Evolutionary conservation across 2,888 invertebrate genomes (phyloP).

Genomic region (Acanthococcus lagerstroemiae): DNA sequence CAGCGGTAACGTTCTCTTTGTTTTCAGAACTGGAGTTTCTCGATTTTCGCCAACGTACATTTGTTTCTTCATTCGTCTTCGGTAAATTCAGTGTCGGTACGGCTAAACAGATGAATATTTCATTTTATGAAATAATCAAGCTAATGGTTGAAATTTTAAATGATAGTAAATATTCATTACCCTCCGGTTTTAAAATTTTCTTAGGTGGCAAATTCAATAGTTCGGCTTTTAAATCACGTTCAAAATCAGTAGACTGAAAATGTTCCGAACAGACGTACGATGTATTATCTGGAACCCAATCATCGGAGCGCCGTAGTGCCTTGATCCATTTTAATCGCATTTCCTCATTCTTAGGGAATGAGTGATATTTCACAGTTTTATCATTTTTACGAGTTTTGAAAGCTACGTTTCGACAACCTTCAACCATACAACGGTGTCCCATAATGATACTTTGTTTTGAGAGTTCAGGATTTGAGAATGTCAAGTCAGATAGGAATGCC

Average conservation of each 20-base stretch:
- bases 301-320: background rate
- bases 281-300: background rate
- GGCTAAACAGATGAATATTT: too few species aligned
- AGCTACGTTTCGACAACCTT: constrained; percentile 5
- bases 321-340: constrained; percentile 7
- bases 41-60: too few species aligned
- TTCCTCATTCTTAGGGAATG: background rate
- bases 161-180: background rate
- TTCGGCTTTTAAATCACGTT: constrained; percentile 21
- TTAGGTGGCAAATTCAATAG: constrained; percentile 24
- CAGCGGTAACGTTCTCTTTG: background rate
- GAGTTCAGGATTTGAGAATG: too few species aligned
- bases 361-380: constrained; percentile 1
- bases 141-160: too few species aligned
- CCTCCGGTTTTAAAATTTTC: constrained; percentile 3
- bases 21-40: too few species aligned
- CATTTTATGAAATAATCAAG: too few species aligned
- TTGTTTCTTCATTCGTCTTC: too few species aligned
- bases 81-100: too few species aligned
- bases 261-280: constrained; percentile 13
- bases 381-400: background rate
- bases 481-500: too few species aligned
- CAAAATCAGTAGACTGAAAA: constrained; percentile 1
- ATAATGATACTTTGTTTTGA: too few species aligned
- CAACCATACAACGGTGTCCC: constrained; percentile 13